Conservation (phyloP, 2,797 vertebrate species). For the Pseudochirops cupreus region DNA sequence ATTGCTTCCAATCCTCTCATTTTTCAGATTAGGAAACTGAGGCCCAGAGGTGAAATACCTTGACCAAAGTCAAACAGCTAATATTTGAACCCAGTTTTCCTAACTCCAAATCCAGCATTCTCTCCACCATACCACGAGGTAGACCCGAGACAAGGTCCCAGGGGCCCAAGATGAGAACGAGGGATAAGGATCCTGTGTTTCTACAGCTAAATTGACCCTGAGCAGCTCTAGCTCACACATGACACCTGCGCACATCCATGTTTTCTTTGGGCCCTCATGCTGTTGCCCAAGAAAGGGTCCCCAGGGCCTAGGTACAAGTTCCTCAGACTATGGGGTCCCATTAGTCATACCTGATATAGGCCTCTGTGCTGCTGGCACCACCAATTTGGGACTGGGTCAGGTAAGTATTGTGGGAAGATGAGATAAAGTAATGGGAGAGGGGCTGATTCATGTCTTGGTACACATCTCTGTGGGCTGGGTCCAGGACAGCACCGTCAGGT, state of each 20-base stretch:
- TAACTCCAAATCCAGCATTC: neutral
- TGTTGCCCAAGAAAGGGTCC: neutral
- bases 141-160: neutral
- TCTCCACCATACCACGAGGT: neutral
- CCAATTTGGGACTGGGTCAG: slow-evolving; percentile 96
- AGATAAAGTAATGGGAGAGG: slow-evolving; percentile 95
- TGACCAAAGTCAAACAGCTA: neutral
- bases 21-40: neutral
- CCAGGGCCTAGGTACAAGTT: neutral
- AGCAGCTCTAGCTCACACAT: neutral
- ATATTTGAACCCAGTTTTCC: neutral
- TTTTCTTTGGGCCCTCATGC: accelerated
- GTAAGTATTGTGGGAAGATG: slow-evolving; percentile 93
- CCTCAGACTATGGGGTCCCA: neutral
- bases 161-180: neutral
- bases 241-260: no score
- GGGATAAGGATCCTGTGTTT: neutral
- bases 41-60: neutral
- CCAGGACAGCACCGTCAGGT: slow-evolving; percentile 90
- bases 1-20: neutral
- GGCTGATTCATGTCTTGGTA: slow-evolving; percentile 95
- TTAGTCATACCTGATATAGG: slow-evolving; percentile 91
- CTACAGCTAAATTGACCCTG: neutral
- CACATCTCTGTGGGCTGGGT: slow-evolving; percentile 88
- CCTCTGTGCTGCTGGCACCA: slow-evolving; percentile 95